Evolutionary conservation across 2,797 vertebrate species (phyloP).

Genomic region (Hypotaenidia okinawae): DNA sequence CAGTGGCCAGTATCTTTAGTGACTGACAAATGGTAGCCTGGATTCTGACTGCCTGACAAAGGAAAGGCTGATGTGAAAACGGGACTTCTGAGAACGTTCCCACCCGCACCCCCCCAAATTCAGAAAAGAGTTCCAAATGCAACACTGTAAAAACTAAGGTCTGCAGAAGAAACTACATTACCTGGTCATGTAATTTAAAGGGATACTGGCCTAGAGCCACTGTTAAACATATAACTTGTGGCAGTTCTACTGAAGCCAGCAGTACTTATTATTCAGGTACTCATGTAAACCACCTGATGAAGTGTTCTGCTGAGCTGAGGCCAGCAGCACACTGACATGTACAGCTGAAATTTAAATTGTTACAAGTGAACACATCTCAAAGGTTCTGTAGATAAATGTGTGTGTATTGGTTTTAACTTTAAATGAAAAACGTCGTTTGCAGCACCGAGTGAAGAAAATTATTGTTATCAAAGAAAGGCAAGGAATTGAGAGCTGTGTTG

Average conservation of each 20-base stretch:
- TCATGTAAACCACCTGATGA: neutral
- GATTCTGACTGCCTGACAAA: neutral
- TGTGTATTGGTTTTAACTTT: neutral
- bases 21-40: neutral
- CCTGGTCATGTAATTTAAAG: neutral
- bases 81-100: neutral
- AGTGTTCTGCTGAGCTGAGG: neutral
- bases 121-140: neutral
- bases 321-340: neutral
- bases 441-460: neutral
- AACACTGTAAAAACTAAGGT: neutral
- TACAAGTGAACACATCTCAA: neutral
- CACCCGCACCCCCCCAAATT: neutral
- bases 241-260: neutral
- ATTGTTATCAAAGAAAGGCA: neutral
- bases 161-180: neutral
- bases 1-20: slow-evolving; percentile 22
- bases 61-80: neutral
- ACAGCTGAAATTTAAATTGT: neutral
- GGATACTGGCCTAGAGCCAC: neutral
- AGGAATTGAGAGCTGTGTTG: neutral
- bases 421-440: neutral
- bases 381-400: neutral
- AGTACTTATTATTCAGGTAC: neutral
- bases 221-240: neutral